phyloP scores from a whole-genome alignment of 2,113 vertebrate genomes.

The Carassius auratus region DNA sequence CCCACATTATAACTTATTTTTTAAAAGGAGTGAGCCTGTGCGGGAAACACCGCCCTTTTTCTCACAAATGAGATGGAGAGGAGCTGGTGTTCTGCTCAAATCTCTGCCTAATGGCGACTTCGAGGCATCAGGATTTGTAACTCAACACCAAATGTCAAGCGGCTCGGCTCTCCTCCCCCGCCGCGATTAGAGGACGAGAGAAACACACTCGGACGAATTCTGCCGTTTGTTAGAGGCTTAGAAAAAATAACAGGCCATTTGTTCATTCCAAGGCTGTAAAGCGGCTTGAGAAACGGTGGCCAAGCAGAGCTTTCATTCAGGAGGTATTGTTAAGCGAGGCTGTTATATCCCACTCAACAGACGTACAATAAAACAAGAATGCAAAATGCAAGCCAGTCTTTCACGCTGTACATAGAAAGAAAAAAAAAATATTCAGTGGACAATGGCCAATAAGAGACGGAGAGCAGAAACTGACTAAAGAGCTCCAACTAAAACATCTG shows the following conservation, averaged over 20 bases:
- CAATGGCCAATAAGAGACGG: background rate
- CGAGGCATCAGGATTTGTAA: conserved; percentile 30
- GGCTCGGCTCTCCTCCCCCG: conserved; percentile 55
- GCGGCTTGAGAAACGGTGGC: conserved; percentile 51
- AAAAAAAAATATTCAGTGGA: background rate
- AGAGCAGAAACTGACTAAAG: background rate
- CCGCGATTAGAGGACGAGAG: conserved; percentile 46
- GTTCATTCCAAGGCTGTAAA: conserved; percentile 66
- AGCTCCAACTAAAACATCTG: background rate
- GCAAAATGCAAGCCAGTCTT: conserved; percentile 7
- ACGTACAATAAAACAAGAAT: conserved; percentile 10
- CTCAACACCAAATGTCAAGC: conserved; percentile 62
- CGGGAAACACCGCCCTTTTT: background rate
- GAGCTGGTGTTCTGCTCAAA: background rate
- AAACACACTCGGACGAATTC: conserved; percentile 64
- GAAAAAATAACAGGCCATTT: conserved; percentile 62
- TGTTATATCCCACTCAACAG: conserved; percentile 8
- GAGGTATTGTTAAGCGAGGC: background rate
- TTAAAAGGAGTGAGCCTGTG: background rate
- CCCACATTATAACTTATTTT: background rate
- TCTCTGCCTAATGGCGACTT: background rate
- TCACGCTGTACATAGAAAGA: background rate
- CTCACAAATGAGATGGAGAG: conserved; percentile 19
- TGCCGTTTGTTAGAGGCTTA: conserved; percentile 62
- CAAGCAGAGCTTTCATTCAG: conserved; percentile 25